A percentile compares a stretch with the other conserved stretches of the same genome.
Evolutionary conservation across 2,888 invertebrate species (phyloP).

Genomic region (Ichneumoninae sp.): DNA sequence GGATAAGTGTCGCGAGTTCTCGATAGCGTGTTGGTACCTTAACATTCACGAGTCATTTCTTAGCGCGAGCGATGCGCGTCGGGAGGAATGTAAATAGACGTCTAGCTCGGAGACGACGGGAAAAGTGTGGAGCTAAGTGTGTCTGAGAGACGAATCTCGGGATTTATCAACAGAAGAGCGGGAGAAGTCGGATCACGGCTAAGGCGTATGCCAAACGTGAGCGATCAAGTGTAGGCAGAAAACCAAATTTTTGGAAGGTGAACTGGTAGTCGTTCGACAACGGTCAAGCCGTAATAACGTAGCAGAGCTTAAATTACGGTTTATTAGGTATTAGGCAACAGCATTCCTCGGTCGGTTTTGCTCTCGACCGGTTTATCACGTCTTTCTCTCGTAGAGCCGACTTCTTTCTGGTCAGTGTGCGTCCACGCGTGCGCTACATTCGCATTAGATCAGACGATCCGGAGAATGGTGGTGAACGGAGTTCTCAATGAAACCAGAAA

Average conservation of each 20-base stretch:
- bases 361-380: not conserved
- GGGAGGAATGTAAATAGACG: not conserved
- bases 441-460: not conserved
- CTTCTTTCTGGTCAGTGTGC: not conserved
- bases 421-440: not conserved
- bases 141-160: too few relatives aligned
- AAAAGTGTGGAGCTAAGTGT: too few relatives aligned
- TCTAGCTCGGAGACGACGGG: not conserved
- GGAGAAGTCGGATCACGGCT: too few relatives aligned
- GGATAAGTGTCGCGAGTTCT: not conserved
- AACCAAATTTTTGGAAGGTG: too few relatives aligned
- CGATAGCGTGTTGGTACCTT: not conserved
- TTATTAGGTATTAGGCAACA: too few relatives aligned
- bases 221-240: too few relatives aligned
- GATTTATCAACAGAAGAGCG: too few relatives aligned
- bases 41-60: not conserved
- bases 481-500: constrained; percentile 53
- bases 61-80: not conserved
- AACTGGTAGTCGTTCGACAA: too few relatives aligned
- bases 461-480: constrained; percentile 62
- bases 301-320: too few relatives aligned
- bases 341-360: too few relatives aligned
- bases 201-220: too few relatives aligned
- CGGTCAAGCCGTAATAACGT: too few relatives aligned
- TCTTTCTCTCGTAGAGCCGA: not conserved